phyloP scores from a whole-genome alignment of 2,797 vertebrate species.

The Syndactyla subalaris region DNA sequence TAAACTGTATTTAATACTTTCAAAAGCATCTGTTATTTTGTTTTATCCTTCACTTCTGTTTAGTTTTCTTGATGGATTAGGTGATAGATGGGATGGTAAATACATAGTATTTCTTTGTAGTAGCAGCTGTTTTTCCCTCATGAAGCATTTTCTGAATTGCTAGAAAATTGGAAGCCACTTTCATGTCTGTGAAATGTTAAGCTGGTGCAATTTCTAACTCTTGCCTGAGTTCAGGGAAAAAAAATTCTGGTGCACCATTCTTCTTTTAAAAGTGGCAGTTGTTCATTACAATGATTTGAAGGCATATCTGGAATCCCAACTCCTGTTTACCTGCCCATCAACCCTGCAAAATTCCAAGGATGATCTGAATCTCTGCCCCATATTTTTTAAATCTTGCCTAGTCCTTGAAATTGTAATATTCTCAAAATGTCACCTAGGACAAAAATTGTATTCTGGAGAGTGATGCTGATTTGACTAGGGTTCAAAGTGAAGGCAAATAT shows the following conservation, averaged over 20 bases:
- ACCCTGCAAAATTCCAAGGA: not conserved
- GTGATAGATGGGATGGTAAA: not conserved
- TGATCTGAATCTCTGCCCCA: not conserved
- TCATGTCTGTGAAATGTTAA: not conserved
- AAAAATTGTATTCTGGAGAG: not conserved
- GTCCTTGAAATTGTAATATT: not conserved
- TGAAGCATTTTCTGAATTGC: not conserved
- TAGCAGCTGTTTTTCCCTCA: not conserved
- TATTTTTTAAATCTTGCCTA: not conserved
- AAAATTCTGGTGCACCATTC: not conserved
- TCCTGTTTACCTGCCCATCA: not conserved
- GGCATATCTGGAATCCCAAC: not conserved
- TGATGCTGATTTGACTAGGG: not conserved
- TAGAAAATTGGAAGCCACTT: not conserved
- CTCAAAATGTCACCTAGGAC: not conserved
- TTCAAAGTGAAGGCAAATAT: not conserved
- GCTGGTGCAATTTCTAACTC: not conserved
- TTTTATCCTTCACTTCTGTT: not conserved
- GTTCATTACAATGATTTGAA: not conserved
- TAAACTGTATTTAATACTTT: not conserved
- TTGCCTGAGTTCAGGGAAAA: not conserved
- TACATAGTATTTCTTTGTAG: not conserved
- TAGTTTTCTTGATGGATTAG: not conserved
- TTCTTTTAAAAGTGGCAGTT: not conserved
- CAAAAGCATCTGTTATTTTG: not conserved